Base-by-base conservation (phyloP, 1,140 invertebrate species). In the Danaus melanippus region DNA sequence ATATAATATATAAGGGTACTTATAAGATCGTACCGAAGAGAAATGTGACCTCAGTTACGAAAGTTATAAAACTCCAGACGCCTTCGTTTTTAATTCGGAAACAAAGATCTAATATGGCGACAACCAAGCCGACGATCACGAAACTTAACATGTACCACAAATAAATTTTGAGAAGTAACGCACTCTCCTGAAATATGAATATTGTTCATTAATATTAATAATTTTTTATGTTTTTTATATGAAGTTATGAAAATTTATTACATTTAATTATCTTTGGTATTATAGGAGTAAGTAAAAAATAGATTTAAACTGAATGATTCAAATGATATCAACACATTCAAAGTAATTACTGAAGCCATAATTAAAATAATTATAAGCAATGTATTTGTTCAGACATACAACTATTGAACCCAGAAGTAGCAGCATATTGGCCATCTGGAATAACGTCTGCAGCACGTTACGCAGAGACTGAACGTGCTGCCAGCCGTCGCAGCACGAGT, bases 141-240 rank as follows among this genome's bases (percentile, higher is more conserved):
- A 69, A 83, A 0, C 58, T 71, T 8, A 79, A 60, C 41, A 71
- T 67, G 53, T 76, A 79, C 71, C 73, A 78, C 11, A 83, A 42
- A 61, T 80, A 83, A 2, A 83, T 48, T 47, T 74, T 64, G 2
- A 80, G 50, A n/a, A 79, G 59, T n/a, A 64, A 41, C 3, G 67
- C 44, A 55, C 60, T 78, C 45, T 79, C 76, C 79, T 83, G 62
- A 12, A 58, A 62, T 51, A 42, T 41, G 11, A 42, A 44, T 9
- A 15, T 15, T 15, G 42, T 15, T 32, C 32, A 21, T 50, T 40
- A 21, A 39, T 10, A 10, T 0, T 0, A 10, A n/a, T 7, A 12
- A 7, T 41, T n/a, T 10, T 32, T 32, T 21, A 11, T 15, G 12
- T 42, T 8, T 1, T 7, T 32, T 32, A 32, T 32, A 32, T 32